Evolutionary conservation across 2,113 vertebrate species (phyloP).

Genomic region (Alaudala cheleensis): DNA sequence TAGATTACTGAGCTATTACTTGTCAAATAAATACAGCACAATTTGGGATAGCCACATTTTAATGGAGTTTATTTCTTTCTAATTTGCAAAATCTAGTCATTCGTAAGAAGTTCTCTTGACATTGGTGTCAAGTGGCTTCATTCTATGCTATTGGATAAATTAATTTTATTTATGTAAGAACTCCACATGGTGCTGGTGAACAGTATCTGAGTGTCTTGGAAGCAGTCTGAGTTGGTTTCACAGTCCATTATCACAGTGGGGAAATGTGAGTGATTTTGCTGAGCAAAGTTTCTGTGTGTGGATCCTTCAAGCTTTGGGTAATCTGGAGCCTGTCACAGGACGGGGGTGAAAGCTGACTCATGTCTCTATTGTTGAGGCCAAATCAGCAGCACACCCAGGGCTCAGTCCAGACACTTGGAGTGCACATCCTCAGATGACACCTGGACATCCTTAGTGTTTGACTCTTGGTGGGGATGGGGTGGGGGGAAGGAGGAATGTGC

Average conservation of each 20-base stretch:
- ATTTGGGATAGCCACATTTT: background rate
- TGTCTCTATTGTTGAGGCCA: background rate
- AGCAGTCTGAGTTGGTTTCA: background rate
- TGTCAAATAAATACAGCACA: background rate
- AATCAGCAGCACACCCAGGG: background rate
- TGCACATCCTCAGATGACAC: background rate
- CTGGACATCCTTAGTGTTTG: background rate
- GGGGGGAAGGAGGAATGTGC: background rate
- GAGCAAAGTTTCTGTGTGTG: background rate
- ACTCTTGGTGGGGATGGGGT: background rate
- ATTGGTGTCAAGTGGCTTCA: background rate
- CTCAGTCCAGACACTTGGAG: background rate
- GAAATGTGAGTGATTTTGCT: background rate
- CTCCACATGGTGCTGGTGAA: background rate
- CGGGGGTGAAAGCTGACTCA: background rate
- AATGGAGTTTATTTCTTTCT: background rate
- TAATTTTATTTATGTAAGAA: background rate
- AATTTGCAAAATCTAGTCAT: background rate
- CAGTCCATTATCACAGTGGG: rapidly evolving
- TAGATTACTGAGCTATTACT: background rate
- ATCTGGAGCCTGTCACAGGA: background rate
- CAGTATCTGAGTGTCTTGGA: background rate
- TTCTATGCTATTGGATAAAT: background rate
- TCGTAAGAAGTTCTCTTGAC: background rate
- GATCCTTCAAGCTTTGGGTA: background rate